Conservation (phyloP, 2,888 invertebrate genomes). For the Parnassius glacialis region DNA sequence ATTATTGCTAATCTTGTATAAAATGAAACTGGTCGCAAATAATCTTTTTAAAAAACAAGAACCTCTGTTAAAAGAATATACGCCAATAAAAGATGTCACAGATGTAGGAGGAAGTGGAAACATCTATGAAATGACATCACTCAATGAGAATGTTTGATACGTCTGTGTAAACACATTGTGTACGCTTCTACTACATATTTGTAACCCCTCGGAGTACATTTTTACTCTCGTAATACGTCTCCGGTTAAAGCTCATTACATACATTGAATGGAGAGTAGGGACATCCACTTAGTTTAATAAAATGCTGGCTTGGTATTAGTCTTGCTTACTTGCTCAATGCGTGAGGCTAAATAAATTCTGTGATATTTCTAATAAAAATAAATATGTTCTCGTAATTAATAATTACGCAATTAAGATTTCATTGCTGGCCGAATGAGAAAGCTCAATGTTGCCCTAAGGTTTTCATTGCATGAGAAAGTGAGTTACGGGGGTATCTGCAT, state of each 20-base stretch:
- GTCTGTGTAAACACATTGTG: conserved; percentile 21
- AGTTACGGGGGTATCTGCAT: too few species aligned
- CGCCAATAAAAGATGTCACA: conserved; percentile 11
- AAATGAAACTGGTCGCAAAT: too few species aligned
- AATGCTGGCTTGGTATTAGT: conserved; percentile 8
- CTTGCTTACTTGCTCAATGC: conserved; percentile 11
- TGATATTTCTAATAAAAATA: background rate
- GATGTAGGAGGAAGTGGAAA: conserved; percentile 12
- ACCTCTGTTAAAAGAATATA: background rate
- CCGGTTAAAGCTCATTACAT: conserved; percentile 5
- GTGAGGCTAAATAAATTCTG: background rate
- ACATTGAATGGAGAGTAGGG: conserved; percentile 12
- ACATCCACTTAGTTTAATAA: conserved; percentile 21
- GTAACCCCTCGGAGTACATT: conserved; percentile 15
- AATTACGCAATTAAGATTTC: too few species aligned
- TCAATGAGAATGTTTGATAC: conserved; percentile 25
- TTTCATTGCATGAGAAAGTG: too few species aligned
- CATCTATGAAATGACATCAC: conserved; percentile 26
- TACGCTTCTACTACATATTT: conserved; percentile 10
- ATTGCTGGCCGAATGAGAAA: too few species aligned
- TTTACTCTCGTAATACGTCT: conserved; percentile 3
- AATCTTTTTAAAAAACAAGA: background rate
- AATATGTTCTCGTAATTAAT: too few species aligned
- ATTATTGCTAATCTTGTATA: too few species aligned
- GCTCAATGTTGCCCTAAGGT: too few species aligned